Evolutionary conservation across 1,140 invertebrate species (phyloP), one percentile per base, ranked within the genome.

Genomic region (Brachionus rubens): DNA sequence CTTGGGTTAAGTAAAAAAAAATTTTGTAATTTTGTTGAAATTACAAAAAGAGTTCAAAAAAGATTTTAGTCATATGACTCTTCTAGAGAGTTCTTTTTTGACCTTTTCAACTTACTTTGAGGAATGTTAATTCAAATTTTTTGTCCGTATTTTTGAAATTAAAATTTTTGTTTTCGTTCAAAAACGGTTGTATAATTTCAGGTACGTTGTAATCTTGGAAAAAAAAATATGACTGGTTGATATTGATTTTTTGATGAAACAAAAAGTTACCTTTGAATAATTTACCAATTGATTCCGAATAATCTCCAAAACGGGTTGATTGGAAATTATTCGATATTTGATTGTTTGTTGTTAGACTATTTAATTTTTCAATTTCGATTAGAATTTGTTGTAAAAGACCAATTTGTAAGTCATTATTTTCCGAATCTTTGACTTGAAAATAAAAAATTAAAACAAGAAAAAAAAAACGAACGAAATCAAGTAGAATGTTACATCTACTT

Each of bases 211-310:
- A 65, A 43, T 41, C 33, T 43, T 30, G 10, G 0, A 0, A 59
- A 59, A 59, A 59, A 59, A 59, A 33, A 33, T 33, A 33, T 12
- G n/a, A 68, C 3, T 43, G 3, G 14, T 5, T 41, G 10, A 46
- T 28, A 47, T 21, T 48, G 19, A 10, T 47, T 52, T 28, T 36
- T 14, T 47, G 33, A 21, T 52, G 12, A 1, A 5, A 33, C 6
- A 33, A 30, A n/a, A 72, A 72, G 50, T 72, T 3, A 72, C 68
- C 68, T 72, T 72, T 72, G 24, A 72, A 72, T 12, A 72, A 33
- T 54, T 72, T 48, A 40, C 26, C 46, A n/a, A 72, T 30, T 14
- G 50, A 50, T 72, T 54, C 50, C 5, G 33, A 40, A 72, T 50
- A 70, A 70, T 70, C 43, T 16, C 24, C 28, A 36, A 33, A 33